Evolutionary conservation across 2,113 vertebrate species (phyloP), one percentile per base, ranked within the genome.

Genomic region (Brachyhypopomus occidentalis): DNA sequence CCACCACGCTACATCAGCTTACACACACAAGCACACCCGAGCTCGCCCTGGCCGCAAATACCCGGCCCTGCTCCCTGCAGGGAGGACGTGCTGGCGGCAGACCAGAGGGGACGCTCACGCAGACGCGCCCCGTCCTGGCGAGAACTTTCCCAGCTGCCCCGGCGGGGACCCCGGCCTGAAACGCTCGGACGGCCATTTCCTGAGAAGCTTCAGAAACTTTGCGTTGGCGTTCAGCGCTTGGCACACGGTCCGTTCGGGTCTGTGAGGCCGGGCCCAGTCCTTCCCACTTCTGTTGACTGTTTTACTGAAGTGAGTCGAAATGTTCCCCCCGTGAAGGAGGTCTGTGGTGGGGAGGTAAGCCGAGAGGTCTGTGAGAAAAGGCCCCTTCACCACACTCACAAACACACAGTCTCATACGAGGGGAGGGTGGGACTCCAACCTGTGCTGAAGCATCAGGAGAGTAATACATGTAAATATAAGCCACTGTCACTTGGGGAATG

Each of bases 151-250:
- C 64, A 63, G 48, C 59, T 12, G 30, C 34, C 48, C 27, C 69
- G 48, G 72, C 73, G 14, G 38, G 48, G 72, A 72, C 81, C 81
- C 76, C 41, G 59, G 41, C 25, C 48, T 55, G 48, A 62, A 77
- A 77, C 56, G 78, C 60, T 34, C 41, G 62, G 23, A 67, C 56
- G 20, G 56, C 74, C 64, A 64, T 84, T 88, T 81, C 79, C 72
- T 84, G 78, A 62, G 83, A 80, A 87, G 12, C 36, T 73, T 73
- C 63, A 1, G 77, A 78, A 25, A n/a, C 1, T 59, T 25, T 41
- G 12, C 20, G 23, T 38, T 23, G n/a, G 27, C 4, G 62, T 36
- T 77, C 19, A 22, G 25, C 1, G 22, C 22, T 36, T 56, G 19
- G 55, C 5, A 1, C 62, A 34, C 22, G 20, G n/a, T 5, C 19